These are phyloP conservation scores for Promerops cafer DNA, from an alignment of 2,113 vertebrate species.

Conservation along the genomic window DNA sequence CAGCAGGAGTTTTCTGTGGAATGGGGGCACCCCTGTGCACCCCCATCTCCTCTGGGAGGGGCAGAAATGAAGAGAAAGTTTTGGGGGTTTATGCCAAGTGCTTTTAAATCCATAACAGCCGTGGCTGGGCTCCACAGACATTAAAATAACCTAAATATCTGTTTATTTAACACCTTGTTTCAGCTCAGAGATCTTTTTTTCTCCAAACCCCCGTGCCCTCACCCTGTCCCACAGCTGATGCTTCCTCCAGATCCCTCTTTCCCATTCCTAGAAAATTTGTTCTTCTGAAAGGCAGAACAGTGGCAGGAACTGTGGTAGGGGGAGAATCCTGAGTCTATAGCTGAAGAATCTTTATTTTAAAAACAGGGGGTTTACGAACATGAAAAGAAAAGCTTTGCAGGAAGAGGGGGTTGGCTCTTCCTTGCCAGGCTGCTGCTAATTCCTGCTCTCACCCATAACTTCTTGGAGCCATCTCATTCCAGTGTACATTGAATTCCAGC, in stretches of 20 bases:
- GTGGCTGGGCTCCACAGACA: not conserved
- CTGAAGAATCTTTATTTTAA: not conserved
- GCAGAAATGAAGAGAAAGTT: not conserved
- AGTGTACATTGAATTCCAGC: not conserved
- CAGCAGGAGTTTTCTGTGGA: not conserved
- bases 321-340: not conserved
- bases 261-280: not conserved
- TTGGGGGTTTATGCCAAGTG: not conserved
- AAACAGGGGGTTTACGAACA: not conserved
- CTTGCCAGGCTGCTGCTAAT: not conserved
- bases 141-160: not conserved
- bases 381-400: not conserved
- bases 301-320: not conserved
- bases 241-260: not conserved
- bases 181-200: not conserved
- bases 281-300: not conserved
- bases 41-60: not conserved
- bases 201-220: not conserved
- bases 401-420: not conserved
- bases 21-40: not conserved
- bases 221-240: not conserved
- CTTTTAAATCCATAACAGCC: not conserved
- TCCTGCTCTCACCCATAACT: not conserved
- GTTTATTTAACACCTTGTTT: not conserved
- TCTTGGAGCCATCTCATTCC: not conserved